Evolutionary conservation across 2,797 vertebrate genomes (phyloP), one percentile per base, ranked within the genome.

Genomic region (Crocidura indochinensis): DNA sequence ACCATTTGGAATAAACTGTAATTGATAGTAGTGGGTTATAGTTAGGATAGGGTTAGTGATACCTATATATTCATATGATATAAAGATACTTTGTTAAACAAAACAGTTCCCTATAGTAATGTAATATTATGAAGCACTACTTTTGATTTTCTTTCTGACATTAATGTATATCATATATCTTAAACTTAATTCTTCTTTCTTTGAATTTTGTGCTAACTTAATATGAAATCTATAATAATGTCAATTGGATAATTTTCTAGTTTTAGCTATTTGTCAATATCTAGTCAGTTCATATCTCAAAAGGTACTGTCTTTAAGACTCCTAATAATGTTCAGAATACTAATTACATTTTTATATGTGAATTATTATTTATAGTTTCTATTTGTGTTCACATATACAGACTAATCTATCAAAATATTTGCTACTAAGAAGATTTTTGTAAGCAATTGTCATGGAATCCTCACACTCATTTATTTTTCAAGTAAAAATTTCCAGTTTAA

Each of bases 91-190:
- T 10, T 38, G 22, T 38, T 76, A n/a, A 83, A 64, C 17, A 24
- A 64, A 27, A 0, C 9, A 85, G n/a, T 22, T 65, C 10, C 0
- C 10, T 26, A n/a, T 62, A 14, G 15, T 88, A 19, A 49, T 69
- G 67, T 12, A 90, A 5, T 3, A 51, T 20, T 71, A 56, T 12
- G 78, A 92, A 10, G 2, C 7, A 1, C 11, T 87, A 29, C 17
- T 71, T 80, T 0, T 31, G 49, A 84, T 92, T 81, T 86, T 1
- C 67, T 75, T 92, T 87, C 27, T 51, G 29, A 87, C 72, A 44
- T 68, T 87, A 80, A 56, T 14, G 72, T 85, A 9, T 24, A 91
- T 87, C 8, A 29, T 56, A 38, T 49, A 49, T 64, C 15, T 73
- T 69, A 76, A 90, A 84, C 29, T 73, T 65, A 65, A 69, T 17